A percentile compares a stretch with the other conserved stretches of the same genome.
These are phyloP conservation scores for Pelodiscus sinensis DNA, from an alignment of 2,113 vertebrate genomes.

Conservation along the genomic window DNA sequence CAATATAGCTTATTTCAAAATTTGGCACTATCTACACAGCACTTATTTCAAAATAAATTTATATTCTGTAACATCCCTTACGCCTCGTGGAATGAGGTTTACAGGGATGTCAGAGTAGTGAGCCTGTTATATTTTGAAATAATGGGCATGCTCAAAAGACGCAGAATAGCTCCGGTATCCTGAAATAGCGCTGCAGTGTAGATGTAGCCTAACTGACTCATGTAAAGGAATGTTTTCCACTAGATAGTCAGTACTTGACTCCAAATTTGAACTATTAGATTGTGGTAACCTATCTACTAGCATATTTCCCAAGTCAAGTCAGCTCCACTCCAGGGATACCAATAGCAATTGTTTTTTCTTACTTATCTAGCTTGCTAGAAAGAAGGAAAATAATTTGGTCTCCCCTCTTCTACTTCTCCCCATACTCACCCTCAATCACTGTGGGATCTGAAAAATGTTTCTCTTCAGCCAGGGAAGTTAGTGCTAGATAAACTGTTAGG, in stretches of 20 bases:
- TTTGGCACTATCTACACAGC: too few relatives aligned
- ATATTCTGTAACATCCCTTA: too few relatives aligned
- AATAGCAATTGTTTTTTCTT: neutral
- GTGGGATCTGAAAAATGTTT: neutral
- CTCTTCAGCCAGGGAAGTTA: neutral
- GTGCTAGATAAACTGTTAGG: neutral
- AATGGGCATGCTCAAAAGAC: too few relatives aligned
- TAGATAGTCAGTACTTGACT: neutral
- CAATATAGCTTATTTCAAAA: too few relatives aligned
- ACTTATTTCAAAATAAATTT: too few relatives aligned
- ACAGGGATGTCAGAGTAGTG: too few relatives aligned
- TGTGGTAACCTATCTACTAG: neutral
- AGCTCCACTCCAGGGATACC: neutral
- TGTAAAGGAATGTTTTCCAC: neutral
- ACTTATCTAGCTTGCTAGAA: neutral
- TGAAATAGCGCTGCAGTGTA: too few relatives aligned
- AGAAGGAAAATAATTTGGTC: neutral
- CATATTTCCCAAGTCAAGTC: neutral
- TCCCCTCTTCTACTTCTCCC: neutral
- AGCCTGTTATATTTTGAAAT: too few relatives aligned
- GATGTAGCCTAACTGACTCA: neutral
- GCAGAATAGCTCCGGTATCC: too few relatives aligned
- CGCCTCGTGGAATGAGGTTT: too few relatives aligned
- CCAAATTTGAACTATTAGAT: neutral
- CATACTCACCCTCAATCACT: neutral